phyloP scores from a whole-genome alignment of 1,140 invertebrate genomes.

The Drosophila melanica region DNA sequence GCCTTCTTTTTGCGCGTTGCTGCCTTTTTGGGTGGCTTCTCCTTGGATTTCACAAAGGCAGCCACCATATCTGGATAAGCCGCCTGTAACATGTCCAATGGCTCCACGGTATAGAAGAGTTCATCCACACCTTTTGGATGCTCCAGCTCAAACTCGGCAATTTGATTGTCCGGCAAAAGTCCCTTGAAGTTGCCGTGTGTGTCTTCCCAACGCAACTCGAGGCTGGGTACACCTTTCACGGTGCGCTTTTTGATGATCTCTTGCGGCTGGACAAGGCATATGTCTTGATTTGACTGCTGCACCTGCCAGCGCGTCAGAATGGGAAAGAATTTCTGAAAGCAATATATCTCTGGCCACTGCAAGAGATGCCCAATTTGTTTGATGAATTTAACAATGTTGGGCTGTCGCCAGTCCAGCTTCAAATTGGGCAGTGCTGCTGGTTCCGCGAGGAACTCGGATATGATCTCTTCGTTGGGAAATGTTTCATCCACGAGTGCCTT shows the following conservation, averaged over 20 bases:
- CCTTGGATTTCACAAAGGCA: constrained; percentile 86
- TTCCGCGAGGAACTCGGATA: constrained; percentile 89
- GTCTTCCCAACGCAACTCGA: constrained; percentile 89
- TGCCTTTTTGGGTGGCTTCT: constrained; percentile 81
- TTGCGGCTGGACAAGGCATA: constrained; percentile 77
- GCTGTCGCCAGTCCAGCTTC: constrained; percentile 87
- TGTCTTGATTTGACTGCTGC: constrained; percentile 38
- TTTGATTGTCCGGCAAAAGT: constrained; percentile 86
- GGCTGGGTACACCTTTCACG: constrained; percentile 85
- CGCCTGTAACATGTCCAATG: constrained; percentile 86
- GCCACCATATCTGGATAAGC: constrained; percentile 89
- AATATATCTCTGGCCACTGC: constrained; percentile 90
- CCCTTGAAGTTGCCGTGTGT: constrained; percentile 85
- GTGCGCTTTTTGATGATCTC: constrained; percentile 86
- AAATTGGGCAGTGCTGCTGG: constrained; percentile 85
- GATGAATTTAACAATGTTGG: constrained; percentile 89
- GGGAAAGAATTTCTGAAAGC: constrained; percentile 91
- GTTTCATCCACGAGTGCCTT: constrained; percentile 87
- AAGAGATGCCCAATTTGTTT: constrained; percentile 88
- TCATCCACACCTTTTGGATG: constrained; percentile 84
- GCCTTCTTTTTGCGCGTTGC: constrained; percentile 84
- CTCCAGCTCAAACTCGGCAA: constrained; percentile 73
- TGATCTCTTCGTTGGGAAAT: constrained; percentile 90
- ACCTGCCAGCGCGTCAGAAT: constrained; percentile 89
- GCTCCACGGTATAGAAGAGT: constrained; percentile 88